Base-by-base conservation (phyloP, 2,888 invertebrate genomes). In the Myopa tessellatipennis region DNA sequence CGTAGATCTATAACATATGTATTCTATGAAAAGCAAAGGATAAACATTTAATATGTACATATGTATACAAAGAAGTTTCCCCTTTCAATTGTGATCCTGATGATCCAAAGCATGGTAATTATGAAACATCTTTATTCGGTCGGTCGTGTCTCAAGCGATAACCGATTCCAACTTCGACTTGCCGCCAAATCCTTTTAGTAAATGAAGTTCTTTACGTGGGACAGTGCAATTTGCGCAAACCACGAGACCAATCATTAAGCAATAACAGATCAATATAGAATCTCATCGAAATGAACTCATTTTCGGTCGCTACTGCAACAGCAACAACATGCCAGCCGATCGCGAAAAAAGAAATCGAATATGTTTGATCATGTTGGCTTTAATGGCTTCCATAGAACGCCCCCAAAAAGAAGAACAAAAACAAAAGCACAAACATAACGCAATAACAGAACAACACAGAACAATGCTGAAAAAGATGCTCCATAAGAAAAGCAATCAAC, bases 281-380 rank as follows among this genome's bases (percentile, higher is more conserved):
- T 60, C 60, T 40, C 69, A 69, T 45, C 69, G 69, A 75, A 75
- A 75, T 75, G 60, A 75, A 75, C 75, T 75, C 75, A 75, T 75
- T 75, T 75, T 75, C 75, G 40, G 16, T 58, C 40, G 58, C 68
- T 38, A 70, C 55, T 18, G 50, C 70, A 70, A 50, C 50, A 45
- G 45, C 34, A 63, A 63, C 50, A 50, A 50, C 55, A 68, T 61
- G 40, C 16, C 61, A 63, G 36, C 8, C 10, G 34, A 55, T 34
- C 38, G 18, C 40, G 38, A 73, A 60, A 75, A 75, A 75, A 69
- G 69, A 60, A 69, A 69, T 75, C 75, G 60, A n/a, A 69, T 75
- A 75, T 75, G 75, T 75, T 75, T 75, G 75, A 75, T 75, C 75
- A 75, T 75, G 75, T 69, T 75, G 68, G 60, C 69, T 75, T 75